These are phyloP conservation scores for Oophaga sylvatica DNA, from an alignment of 2,797 vertebrate species.

Conservation along the genomic window DNA sequence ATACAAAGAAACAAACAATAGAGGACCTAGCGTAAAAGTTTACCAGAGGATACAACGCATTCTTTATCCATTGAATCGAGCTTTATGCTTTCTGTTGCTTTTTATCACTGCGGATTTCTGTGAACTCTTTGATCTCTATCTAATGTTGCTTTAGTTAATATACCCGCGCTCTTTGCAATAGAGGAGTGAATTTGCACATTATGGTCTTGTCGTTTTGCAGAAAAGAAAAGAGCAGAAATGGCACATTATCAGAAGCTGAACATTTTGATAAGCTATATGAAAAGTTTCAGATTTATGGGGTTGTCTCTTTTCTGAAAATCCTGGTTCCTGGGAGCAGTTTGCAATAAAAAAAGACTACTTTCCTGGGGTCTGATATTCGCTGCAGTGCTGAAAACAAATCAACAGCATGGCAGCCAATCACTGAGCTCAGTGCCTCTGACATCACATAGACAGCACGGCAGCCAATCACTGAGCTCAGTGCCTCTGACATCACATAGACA, in stretches of 20 bases:
- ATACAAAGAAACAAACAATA: conserved; percentile 16
- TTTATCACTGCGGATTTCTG: not conserved
- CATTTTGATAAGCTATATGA: not conserved
- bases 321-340: too few relatives aligned
- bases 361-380: too few relatives aligned
- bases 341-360: too few relatives aligned
- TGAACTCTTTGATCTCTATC: not conserved
- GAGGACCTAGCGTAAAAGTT: not conserved
- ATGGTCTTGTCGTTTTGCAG: too few relatives aligned
- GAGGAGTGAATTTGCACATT: conserved; percentile 6
- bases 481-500: too few relatives aligned
- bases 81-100: not conserved
- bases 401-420: too few relatives aligned
- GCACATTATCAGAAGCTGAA: not conserved
- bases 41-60: not conserved
- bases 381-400: too few relatives aligned
- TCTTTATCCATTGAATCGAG: not conserved
- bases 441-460: too few relatives aligned
- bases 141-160: conserved; percentile 3
- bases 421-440: too few relatives aligned
- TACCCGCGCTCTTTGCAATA: not conserved
- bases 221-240: not conserved
- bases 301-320: too few relatives aligned
- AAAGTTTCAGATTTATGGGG: not conserved
- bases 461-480: too few relatives aligned